phyloP scores from a whole-genome alignment of 2,113 vertebrate species.

The Macaca fascicularis region DNA sequence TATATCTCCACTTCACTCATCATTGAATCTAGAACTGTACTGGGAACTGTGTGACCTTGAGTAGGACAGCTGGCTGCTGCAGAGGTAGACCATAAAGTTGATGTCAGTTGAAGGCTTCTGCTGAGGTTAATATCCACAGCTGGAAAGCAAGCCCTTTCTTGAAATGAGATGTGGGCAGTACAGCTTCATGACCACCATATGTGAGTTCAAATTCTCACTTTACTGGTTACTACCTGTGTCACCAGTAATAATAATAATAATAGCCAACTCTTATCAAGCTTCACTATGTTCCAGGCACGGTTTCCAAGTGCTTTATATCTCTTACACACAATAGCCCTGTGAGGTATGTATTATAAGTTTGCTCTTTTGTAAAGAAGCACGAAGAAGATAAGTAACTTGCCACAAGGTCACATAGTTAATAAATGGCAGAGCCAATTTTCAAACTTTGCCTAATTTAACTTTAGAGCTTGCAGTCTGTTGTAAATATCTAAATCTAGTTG shows the following conservation, averaged over 20 bases:
- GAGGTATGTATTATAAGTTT: neutral
- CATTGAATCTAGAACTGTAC: neutral
- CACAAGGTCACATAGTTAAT: neutral
- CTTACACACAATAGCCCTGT: neutral
- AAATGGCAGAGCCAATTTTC: neutral
- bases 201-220: neutral
- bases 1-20: neutral
- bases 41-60: neutral
- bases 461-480: neutral
- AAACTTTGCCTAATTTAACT: neutral
- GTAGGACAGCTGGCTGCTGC: neutral
- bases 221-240: neutral
- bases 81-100: neutral
- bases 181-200: no score
- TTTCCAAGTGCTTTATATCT: neutral
- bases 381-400: neutral
- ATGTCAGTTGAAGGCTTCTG: neutral
- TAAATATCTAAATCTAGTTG: neutral
- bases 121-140: neutral
- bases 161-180: neutral
- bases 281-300: neutral
- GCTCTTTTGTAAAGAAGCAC: neutral
- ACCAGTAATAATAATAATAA: neutral
- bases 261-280: neutral
- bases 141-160: neutral